A percentile compares a stretch with the other conserved stretches of the same genome.
Conservation (phyloP, 2,888 invertebrate species). For the Phengaris arion region DNA sequence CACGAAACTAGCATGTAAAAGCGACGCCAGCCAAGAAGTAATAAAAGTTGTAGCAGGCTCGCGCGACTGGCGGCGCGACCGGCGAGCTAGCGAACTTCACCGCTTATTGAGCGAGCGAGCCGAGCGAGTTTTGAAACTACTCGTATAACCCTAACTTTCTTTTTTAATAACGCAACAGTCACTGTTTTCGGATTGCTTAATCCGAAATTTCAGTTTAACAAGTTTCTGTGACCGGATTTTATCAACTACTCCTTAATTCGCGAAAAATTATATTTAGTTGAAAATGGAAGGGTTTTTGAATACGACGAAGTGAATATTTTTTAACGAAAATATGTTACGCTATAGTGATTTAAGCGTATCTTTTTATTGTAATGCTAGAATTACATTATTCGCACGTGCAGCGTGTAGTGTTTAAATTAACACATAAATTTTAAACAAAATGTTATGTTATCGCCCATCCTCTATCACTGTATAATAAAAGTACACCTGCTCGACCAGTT, state of each 20-base stretch:
- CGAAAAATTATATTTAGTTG: neutral
- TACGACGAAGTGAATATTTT: neutral
- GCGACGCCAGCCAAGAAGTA: conserved; percentile 25
- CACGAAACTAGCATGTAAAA: conserved; percentile 20
- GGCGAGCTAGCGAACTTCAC: neutral
- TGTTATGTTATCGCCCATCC: neutral
- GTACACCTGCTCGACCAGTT: no score
- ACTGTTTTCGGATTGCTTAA: conserved; percentile 23
- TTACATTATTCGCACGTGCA: neutral
- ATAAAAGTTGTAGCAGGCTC: conserved; percentile 16
- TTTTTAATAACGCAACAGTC: conserved; percentile 24
- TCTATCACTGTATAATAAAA: no score
- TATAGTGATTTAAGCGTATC: neutral
- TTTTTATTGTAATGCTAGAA: neutral
- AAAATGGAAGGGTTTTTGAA: neutral
- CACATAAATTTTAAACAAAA: neutral
- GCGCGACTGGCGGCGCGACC: neutral
- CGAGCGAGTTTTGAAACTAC: neutral
- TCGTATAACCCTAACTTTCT: conserved; percentile 1
- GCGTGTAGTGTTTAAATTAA: neutral
- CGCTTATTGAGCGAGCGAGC: conserved; percentile 21
- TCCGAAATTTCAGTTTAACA: conserved; percentile 10
- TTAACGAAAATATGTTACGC: neutral
- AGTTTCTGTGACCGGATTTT: conserved; percentile 10
- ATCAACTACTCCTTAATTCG: neutral